Evolutionary conservation across 2,888 invertebrate species (phyloP).

Genomic region (Heliconius ethilla): DNA sequence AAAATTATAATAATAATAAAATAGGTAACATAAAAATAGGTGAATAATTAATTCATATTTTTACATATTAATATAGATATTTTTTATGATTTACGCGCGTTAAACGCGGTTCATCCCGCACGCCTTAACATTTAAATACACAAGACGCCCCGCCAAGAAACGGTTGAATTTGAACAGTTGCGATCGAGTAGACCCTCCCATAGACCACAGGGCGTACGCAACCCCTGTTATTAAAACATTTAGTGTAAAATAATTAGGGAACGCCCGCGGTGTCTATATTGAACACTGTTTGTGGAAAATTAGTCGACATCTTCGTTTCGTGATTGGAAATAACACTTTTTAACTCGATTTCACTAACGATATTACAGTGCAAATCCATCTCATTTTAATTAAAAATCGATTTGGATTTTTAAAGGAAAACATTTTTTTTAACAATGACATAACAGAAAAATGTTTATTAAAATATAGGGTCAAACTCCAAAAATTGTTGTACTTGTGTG

Average conservation of each 20-base stretch:
- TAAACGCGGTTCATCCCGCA: constrained; percentile 22
- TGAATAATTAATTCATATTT: too few relatives aligned
- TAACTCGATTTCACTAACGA: constrained; percentile 28
- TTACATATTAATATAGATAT: too few relatives aligned
- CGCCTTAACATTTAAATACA: constrained; percentile 32
- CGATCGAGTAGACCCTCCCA: constrained; percentile 50
- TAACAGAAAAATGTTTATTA: too few relatives aligned
- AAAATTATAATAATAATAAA: too few relatives aligned
- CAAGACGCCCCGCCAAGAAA: constrained; percentile 54
- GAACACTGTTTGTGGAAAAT: constrained; percentile 46
- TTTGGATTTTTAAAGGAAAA: not conserved
- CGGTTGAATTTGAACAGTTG: constrained; percentile 62
- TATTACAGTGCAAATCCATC: constrained; percentile 4
- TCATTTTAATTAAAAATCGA: not conserved
- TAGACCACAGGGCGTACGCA: constrained; percentile 74
- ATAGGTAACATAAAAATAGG: too few relatives aligned
- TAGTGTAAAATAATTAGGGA: constrained; percentile 52
- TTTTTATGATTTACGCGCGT: not conserved
- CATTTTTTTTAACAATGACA: too few relatives aligned
- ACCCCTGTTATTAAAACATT: constrained; percentile 63
- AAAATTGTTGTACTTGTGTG: too few relatives aligned
- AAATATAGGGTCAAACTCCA: too few relatives aligned
- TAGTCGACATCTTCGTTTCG: constrained; percentile 36
- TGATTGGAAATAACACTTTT: constrained; percentile 35
- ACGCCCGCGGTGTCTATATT: constrained; percentile 51